Evolutionary conservation across 2,797 vertebrate species (phyloP).

Genomic region (Phoeniculus purpureus): DNA sequence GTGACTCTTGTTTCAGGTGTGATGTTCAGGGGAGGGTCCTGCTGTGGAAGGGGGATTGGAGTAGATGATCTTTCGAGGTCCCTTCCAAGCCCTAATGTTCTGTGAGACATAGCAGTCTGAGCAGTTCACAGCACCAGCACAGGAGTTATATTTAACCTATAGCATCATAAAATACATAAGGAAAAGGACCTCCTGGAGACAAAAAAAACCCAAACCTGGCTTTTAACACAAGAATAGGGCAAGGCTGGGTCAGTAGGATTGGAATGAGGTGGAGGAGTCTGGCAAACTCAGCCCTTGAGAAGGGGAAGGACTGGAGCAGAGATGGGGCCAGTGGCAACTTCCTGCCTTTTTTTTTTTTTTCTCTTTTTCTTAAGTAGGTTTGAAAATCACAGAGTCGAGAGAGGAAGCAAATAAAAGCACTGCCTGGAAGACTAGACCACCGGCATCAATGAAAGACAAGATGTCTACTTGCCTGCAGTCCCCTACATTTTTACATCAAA

Average conservation of each 20-base stretch:
- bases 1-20: too few relatives aligned
- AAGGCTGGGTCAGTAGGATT: neutral
- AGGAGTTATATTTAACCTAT: neutral
- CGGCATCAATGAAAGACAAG: constrained; percentile 62
- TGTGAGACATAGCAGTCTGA: neutral
- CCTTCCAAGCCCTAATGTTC: too few relatives aligned
- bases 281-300: constrained; percentile 10
- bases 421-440: constrained; percentile 57
- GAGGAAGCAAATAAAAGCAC: constrained; percentile 62
- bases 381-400: constrained; percentile 15
- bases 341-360: neutral
- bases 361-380: neutral
- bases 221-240: neutral
- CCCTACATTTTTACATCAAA: constrained; percentile 57
- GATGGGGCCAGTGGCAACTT: constrained; percentile 25
- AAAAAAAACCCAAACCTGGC: neutral
- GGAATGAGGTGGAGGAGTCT: neutral
- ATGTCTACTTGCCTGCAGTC: constrained; percentile 40
- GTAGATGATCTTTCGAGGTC: too few relatives aligned
- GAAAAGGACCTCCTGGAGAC: neutral
- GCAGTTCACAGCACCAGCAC: fast-evolving
- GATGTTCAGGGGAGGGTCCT: too few relatives aligned
- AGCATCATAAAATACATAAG: neutral
- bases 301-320: neutral
- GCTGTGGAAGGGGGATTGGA: too few relatives aligned